phyloP scores from a whole-genome alignment of 2,797 vertebrate genomes.

The Eremophila alpestris region DNA sequence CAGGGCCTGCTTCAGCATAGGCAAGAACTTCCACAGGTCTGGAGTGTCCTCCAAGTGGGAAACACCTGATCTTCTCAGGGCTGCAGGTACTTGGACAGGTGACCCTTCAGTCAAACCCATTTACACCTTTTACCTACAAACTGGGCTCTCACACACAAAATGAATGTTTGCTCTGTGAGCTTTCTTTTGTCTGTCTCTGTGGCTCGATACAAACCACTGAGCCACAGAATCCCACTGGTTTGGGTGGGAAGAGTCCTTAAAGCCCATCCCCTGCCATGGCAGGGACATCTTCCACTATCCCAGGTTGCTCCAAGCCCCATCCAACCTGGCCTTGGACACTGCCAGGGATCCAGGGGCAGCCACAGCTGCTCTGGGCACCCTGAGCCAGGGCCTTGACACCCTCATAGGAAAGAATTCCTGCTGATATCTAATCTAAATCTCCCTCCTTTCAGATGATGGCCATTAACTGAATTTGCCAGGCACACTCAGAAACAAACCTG shows the following conservation, averaged over 20 bases:
- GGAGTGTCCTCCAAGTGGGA: background rate
- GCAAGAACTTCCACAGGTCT: background rate
- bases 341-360: background rate
- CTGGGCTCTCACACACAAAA: background rate
- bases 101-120: background rate
- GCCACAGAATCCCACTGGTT: background rate
- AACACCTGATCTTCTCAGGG: background rate
- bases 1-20: background rate
- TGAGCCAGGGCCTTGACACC: background rate
- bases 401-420: background rate
- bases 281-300: background rate
- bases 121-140: background rate
- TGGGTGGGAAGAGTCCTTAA: background rate
- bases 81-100: background rate
- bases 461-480: background rate
- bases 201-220: accelerated
- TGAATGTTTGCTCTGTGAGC: background rate
- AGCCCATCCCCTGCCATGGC: background rate
- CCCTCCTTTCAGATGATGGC: background rate
- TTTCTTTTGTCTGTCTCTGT: background rate
- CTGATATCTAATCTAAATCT: background rate
- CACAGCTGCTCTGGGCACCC: background rate
- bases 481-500: background rate
- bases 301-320: accelerated
- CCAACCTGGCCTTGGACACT: background rate